Conservation (phyloP, 2,113 vertebrate genomes). For the Equus przewalskii region DNA sequence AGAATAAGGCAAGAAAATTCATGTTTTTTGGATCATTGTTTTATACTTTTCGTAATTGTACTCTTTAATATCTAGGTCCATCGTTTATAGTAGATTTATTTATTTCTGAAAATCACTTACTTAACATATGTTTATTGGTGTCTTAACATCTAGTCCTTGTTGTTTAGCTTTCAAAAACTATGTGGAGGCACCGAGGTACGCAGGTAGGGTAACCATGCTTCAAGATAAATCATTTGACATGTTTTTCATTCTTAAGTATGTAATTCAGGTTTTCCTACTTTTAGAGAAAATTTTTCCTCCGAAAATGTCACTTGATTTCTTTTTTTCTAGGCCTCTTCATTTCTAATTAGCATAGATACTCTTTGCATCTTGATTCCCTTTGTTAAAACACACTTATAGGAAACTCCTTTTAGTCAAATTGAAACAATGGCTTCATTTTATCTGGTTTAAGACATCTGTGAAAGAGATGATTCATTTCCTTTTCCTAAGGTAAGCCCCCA, state of each 20-base stretch:
- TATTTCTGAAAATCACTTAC: neutral
- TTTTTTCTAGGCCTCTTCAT: neutral
- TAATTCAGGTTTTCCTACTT: neutral
- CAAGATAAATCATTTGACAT: slow-evolving; percentile 14
- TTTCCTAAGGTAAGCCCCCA: neutral
- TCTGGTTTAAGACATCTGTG: neutral
- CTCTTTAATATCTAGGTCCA: neutral
- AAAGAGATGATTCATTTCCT: neutral
- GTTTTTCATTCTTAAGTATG: neutral
- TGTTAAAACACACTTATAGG: neutral
- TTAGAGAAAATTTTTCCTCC: neutral
- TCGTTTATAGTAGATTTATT: neutral
- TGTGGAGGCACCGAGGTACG: neutral
- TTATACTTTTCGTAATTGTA: neutral
- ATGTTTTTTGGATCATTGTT: neutral
- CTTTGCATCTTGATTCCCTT: slow-evolving; percentile 16
- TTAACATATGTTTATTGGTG: neutral
- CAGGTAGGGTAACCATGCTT: neutral
- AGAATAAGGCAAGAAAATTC: neutral
- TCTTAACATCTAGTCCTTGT: neutral
- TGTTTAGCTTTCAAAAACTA: neutral
- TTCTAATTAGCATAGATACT: slow-evolving; percentile 4
- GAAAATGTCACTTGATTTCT: neutral
- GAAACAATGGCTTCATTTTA: neutral
- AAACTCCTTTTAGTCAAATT: neutral